Conservation (phyloP, 2,113 vertebrate genomes). For the Perca schrenkii region DNA sequence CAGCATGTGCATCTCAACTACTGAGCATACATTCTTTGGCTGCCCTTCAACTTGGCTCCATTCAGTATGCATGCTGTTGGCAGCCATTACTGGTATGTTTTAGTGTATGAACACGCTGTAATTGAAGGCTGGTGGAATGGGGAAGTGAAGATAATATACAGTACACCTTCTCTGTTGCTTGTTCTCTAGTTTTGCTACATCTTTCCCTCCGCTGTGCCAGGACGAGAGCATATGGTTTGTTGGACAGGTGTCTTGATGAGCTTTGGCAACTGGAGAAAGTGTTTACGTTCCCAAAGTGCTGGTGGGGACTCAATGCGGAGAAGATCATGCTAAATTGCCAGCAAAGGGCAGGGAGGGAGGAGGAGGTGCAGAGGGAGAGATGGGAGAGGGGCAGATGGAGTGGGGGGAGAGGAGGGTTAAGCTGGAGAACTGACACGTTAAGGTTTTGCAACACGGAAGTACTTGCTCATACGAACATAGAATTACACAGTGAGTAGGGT, state of each 20-base stretch:
- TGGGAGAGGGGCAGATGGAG: constrained; percentile 44
- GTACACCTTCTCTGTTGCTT: constrained; percentile 6
- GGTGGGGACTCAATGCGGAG: constrained; percentile 52
- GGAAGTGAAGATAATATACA: constrained; percentile 29
- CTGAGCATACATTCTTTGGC: constrained; percentile 78
- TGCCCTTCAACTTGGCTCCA: constrained; percentile 71
- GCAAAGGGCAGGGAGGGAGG: constrained; percentile 24
- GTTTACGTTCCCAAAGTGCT: constrained; percentile 76
- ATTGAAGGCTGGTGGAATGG: constrained; percentile 33
- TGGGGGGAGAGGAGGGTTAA: constrained; percentile 34
- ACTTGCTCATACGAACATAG: constrained; percentile 13
- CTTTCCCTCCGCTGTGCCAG: constrained; percentile 31
- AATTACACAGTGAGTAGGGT: neutral
- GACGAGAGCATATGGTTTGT: constrained; percentile 58
- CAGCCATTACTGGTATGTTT: constrained; percentile 49
- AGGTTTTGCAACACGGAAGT: constrained; percentile 25
- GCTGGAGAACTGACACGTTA: constrained; percentile 25
- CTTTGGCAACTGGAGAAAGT: constrained; percentile 75
- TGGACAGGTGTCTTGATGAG: constrained; percentile 77
- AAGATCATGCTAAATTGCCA: constrained; percentile 70
- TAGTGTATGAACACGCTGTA: constrained; percentile 35
- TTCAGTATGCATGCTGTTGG: constrained; percentile 62
- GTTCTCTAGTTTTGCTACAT: constrained; percentile 34
- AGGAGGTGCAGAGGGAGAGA: constrained; percentile 33
- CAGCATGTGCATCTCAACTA: constrained; percentile 66